Conservation (phyloP, 2,888 invertebrate genomes). For the Troides aeacus region DNA sequence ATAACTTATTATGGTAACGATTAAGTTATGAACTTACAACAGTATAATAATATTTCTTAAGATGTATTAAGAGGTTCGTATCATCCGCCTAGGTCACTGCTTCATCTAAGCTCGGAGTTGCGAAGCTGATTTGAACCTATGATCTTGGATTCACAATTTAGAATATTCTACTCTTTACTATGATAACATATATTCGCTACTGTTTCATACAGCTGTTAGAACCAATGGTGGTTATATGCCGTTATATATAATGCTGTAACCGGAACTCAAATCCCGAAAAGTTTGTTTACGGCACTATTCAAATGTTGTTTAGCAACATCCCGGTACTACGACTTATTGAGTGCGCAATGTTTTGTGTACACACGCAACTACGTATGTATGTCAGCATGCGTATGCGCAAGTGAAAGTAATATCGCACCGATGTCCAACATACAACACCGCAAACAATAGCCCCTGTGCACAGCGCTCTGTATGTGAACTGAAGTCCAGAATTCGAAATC, state of each 20-base stretch:
- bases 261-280: background rate
- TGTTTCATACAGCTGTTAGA: background rate
- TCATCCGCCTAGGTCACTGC: no score
- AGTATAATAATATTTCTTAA: no score
- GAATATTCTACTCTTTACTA: no score
- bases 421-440: background rate
- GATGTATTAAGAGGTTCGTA: no score
- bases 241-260: background rate
- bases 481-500: background rate
- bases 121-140: no score
- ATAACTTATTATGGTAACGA: no score
- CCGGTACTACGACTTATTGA: background rate
- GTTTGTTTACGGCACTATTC: background rate
- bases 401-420: conserved; percentile 14
- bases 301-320: background rate
- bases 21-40: no score
- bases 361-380: conserved; percentile 22
- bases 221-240: no score
- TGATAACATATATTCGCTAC: background rate
- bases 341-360: background rate
- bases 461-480: conserved; percentile 1
- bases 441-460: conserved; percentile 6
- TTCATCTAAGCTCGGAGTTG: no score
- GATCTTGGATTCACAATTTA: no score
- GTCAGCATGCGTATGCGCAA: conserved; percentile 1